Evolutionary conservation across 1,140 invertebrate genomes (phyloP), one percentile per base, ranked within the genome.

Genomic region (Cotesia chilonis): DNA sequence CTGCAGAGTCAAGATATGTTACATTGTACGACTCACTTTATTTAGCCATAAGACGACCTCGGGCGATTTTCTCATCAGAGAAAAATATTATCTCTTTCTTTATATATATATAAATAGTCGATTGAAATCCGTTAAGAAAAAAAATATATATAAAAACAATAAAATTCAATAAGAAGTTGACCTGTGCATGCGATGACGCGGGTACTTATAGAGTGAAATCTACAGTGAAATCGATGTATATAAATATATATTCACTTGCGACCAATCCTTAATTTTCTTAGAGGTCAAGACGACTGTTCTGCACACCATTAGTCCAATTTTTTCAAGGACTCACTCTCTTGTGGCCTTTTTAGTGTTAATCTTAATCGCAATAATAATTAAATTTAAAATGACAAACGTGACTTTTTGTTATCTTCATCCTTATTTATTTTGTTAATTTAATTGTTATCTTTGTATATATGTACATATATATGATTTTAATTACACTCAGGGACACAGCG

Each of bases 11-110:
- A 28, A 14, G 57, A 9, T 47, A 47, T 47, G 41, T 59, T 59
- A 59, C 57, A 28, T 28, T 28, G 28, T 28, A 17, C 57, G 57
- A 59, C 57, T 59, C 57, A 59, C 28, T 59, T 55, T 59, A 59
- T 59, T 59, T 59, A 36, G 28, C 57, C 20, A 59, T 59, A 59
- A 59, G 57, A 59, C 57, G 20, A 59, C 57, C 57, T 59, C 14
- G 20, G 57, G 57, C 57, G 4, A 59, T 59, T 59, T 59, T 59
- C 57, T 59, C 57, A 59, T 28, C 57, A 20, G 57, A 59, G 14
- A 17, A 59, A 28, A 28, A 28, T 28, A 28, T 28, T 28, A 17
- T 59, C 57, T 59, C 57, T 59, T 59, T 28, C 57, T 59, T 17
- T 47, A 47, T 47, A 47, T 47, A 47, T 10, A 10, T 10, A 28